Evolutionary conservation across 2,888 invertebrate genomes (phyloP).

Genomic region (Leptinotarsa haldemani): DNA sequence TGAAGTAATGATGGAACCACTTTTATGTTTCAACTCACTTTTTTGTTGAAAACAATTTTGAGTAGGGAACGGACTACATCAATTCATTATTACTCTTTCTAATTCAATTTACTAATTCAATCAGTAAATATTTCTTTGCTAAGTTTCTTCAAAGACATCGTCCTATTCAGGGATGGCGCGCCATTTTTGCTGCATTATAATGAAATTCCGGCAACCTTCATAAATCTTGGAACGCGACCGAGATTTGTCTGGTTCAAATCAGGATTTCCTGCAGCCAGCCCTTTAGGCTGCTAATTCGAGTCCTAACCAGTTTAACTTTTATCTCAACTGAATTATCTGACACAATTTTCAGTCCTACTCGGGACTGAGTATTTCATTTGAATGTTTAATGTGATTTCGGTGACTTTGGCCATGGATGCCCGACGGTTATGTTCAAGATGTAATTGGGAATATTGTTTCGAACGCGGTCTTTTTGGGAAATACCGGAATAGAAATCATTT

Average conservation of each 20-base stretch:
- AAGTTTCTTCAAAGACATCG: too few relatives aligned
- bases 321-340: slow-evolving; percentile 38
- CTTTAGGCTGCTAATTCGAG: slow-evolving; percentile 40
- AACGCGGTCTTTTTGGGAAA: background rate
- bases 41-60: too few relatives aligned
- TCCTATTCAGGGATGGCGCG: background rate
- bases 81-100: background rate
- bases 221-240: slow-evolving; percentile 9
- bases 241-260: slow-evolving; percentile 27
- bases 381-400: slow-evolving; percentile 15
- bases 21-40: too few relatives aligned
- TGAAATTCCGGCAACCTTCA: slow-evolving; percentile 18
- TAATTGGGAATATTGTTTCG: background rate
- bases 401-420: slow-evolving; percentile 2
- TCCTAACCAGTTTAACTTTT: slow-evolving; percentile 40
- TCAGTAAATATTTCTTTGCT: too few relatives aligned
- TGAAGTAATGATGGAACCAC: too few relatives aligned
- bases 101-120: too few relatives aligned
- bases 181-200: background rate
- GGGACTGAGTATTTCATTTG: slow-evolving; percentile 10
- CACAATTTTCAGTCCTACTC: slow-evolving; percentile 7
- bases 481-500: background rate
- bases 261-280: slow-evolving; percentile 41
- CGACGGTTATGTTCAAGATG: slow-evolving; percentile 11
- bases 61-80: too few relatives aligned